A percentile compares a stretch with the other conserved stretches of the same genome.
Evolutionary conservation across 1,140 invertebrate species (phyloP).

Genomic region (Nasonia vitripennis): DNA sequence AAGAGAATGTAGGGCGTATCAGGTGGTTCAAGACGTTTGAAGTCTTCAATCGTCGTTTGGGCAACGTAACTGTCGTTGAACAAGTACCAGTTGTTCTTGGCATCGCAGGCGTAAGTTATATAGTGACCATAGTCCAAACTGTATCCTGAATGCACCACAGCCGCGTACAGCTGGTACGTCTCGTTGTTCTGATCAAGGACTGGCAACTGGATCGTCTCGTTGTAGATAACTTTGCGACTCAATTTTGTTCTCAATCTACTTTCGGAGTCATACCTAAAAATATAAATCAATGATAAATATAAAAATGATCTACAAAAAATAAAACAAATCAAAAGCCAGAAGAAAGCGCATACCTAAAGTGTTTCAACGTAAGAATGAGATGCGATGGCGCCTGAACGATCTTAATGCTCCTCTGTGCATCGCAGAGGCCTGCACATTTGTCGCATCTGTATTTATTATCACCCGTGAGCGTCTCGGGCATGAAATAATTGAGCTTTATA

Average conservation of each 20-base stretch:
- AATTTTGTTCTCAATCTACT: slow-evolving; percentile 84
- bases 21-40: slow-evolving; percentile 79
- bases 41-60: slow-evolving; percentile 77
- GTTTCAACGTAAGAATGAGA: slow-evolving; percentile 87
- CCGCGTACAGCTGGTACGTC: slow-evolving; percentile 84
- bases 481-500: slow-evolving; percentile 82
- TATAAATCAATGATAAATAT: background rate
- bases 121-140: slow-evolving; percentile 91
- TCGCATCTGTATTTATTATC: slow-evolving; percentile 90
- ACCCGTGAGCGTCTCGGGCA: slow-evolving; percentile 84
- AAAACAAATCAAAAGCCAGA: background rate
- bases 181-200: slow-evolving; percentile 67
- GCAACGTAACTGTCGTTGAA: slow-evolving; percentile 88
- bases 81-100: slow-evolving; percentile 83
- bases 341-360: slow-evolving; percentile 75
- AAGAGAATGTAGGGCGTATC: slow-evolving; percentile 91
- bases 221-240: slow-evolving; percentile 80
- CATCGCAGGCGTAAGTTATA: slow-evolving; percentile 86
- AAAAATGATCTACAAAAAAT: background rate
- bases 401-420: slow-evolving; percentile 84
- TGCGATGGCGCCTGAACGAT: slow-evolving; percentile 84
- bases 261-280: slow-evolving; percentile 81
- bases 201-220: slow-evolving; percentile 77
- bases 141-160: slow-evolving; percentile 88
- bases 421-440: slow-evolving; percentile 83